Percentiles rank a stretch among this genome's conserved stretches.
phyloP scores from a whole-genome alignment of 1,140 invertebrate genomes.

The Aethina tumida region DNA sequence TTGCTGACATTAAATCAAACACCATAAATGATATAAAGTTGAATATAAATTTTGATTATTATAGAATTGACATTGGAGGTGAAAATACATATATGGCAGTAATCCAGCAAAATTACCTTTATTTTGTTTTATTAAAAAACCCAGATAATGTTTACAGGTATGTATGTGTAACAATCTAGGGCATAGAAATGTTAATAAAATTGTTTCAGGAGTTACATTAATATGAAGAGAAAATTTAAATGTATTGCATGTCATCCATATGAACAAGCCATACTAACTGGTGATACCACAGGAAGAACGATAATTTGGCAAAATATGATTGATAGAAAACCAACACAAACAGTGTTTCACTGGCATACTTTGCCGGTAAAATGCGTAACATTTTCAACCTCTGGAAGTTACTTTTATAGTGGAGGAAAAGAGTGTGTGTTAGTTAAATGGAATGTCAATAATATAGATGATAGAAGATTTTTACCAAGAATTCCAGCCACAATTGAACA shows the following conservation, averaged over 20 bases:
- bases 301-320: constrained; percentile 53
- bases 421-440: constrained; percentile 77
- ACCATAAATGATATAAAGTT: too few species aligned
- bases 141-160: too few species aligned
- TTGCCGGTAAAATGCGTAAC: constrained; percentile 57
- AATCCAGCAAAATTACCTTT: too few species aligned
- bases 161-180: too few species aligned
- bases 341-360: constrained; percentile 71
- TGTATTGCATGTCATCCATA: constrained; percentile 54
- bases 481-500: constrained; percentile 59
- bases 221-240: background rate
- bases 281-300: constrained; percentile 57
- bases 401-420: constrained; percentile 63
- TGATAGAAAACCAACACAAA: constrained; percentile 34
- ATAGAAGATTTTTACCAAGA: constrained; percentile 60
- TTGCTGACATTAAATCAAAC: too few species aligned
- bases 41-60: constrained; percentile 3
- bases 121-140: too few species aligned
- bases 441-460: constrained; percentile 44
- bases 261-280: constrained; percentile 57
- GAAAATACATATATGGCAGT: too few species aligned
- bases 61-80: background rate
- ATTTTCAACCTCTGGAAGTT: constrained; percentile 57
- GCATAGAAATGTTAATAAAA: too few species aligned
- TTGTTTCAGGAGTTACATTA: background rate